phyloP scores from a whole-genome alignment of 2,888 invertebrate species.

The Sepiola atlantica region DNA sequence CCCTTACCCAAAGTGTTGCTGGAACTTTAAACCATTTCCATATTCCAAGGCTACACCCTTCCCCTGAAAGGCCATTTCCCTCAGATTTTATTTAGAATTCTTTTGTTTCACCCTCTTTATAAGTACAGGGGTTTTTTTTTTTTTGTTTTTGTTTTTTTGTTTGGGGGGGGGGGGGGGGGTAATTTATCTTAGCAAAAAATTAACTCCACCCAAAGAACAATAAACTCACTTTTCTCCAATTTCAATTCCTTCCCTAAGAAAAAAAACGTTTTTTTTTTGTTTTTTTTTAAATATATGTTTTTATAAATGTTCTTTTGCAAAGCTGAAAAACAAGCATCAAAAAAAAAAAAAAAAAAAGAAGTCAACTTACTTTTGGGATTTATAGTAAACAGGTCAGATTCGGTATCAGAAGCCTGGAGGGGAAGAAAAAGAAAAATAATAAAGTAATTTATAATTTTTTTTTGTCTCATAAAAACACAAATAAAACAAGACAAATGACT shows the following conservation, averaged over 20 bases:
- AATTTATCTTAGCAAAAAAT: conserved; percentile 11
- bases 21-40: too few species aligned
- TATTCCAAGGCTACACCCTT: too few species aligned
- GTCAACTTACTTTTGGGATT: conserved; percentile 41
- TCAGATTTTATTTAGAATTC: not conserved
- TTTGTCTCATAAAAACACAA: not conserved
- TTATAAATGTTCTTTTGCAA: too few species aligned
- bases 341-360: not conserved
- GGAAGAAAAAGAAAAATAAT: not conserved
- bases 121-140: too few species aligned
- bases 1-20: too few species aligned
- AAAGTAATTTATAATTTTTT: not conserved
- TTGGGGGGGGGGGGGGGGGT: too few species aligned
- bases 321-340: not conserved
- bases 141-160: too few species aligned
- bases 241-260: not conserved
- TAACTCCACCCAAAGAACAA: conserved; percentile 22
- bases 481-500: not conserved
- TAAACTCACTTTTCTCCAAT: not conserved
- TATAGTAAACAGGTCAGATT: conserved; percentile 44
- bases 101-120: not conserved
- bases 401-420: conserved; percentile 34
- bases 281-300: too few species aligned
- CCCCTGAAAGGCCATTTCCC: too few species aligned
- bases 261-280: not conserved